phyloP scores from a whole-genome alignment of 2,888 invertebrate genomes.

The Chrysodeixis includens region DNA sequence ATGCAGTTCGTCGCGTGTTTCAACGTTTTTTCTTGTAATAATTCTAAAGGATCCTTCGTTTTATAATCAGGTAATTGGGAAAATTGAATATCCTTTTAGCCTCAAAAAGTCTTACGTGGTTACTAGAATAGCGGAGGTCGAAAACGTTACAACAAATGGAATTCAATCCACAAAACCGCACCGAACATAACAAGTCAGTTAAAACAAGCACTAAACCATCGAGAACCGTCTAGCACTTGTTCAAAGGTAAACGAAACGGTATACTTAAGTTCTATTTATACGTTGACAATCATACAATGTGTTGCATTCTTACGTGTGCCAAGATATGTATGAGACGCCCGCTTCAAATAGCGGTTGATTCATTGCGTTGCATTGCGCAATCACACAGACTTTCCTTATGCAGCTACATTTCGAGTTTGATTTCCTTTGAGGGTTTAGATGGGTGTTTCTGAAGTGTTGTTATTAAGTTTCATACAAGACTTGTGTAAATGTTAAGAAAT shows the following conservation, averaged over 20 bases:
- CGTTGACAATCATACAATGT: conserved; percentile 54
- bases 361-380: conserved; percentile 52
- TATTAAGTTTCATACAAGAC: neutral
- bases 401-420: conserved; percentile 12
- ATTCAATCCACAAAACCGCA: neutral
- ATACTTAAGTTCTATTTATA: conserved; percentile 48
- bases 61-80: neutral
- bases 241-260: conserved; percentile 45
- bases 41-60: neutral
- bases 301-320: conserved; percentile 63
- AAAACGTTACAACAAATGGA: neutral
- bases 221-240: conserved; percentile 11
- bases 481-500: too few relatives aligned
- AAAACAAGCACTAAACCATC: conserved; percentile 27
- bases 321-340: conserved; percentile 54
- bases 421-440: neutral
- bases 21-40: neutral
- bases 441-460: neutral
- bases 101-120: neutral
- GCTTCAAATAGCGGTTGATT: conserved; percentile 53
- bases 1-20: neutral
- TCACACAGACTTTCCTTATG: conserved; percentile 42
- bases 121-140: neutral
- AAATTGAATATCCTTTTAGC: neutral
- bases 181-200: conserved; percentile 8